Evolutionary conservation across 2,113 vertebrate genomes (phyloP).

Genomic region (Trachemys scripta): DNA sequence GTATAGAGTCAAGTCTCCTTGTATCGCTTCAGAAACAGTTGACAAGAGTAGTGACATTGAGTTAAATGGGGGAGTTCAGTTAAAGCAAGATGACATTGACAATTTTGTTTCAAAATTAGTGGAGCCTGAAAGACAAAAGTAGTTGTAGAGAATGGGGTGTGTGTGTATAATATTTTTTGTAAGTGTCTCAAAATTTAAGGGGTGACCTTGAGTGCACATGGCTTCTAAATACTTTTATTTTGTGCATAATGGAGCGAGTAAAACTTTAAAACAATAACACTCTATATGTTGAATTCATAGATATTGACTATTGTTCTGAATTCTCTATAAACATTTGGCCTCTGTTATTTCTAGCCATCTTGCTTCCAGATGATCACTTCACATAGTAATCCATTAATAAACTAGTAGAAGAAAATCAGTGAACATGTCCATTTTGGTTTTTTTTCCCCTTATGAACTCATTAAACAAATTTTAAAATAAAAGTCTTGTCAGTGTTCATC

Average conservation of each 20-base stretch:
- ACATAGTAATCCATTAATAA: conserved; percentile 51
- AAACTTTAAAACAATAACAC: neutral
- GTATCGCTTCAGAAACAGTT: neutral
- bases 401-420: conserved; percentile 29
- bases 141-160: neutral
- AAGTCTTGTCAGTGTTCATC: neutral
- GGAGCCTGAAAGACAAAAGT: neutral
- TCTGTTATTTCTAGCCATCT: conserved; percentile 41
- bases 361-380: conserved; percentile 35
- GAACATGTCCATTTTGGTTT: conserved; percentile 46
- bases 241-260: conserved; percentile 20
- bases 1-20: neutral
- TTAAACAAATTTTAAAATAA: neutral
- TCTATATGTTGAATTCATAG: neutral
- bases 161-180: neutral
- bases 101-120: neutral
- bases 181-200: conserved; percentile 1
- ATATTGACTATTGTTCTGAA: neutral
- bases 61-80: neutral
- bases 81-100: accelerated
- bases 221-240: neutral
- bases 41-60: neutral
- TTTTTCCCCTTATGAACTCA: conserved; percentile 55
- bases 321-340: neutral
- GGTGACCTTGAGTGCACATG: neutral